Evolutionary conservation across 37 sponge, comb jelly and placozoan genomes (phyloP).

Genomic region (Mnemiopsis leidyi): DNA sequence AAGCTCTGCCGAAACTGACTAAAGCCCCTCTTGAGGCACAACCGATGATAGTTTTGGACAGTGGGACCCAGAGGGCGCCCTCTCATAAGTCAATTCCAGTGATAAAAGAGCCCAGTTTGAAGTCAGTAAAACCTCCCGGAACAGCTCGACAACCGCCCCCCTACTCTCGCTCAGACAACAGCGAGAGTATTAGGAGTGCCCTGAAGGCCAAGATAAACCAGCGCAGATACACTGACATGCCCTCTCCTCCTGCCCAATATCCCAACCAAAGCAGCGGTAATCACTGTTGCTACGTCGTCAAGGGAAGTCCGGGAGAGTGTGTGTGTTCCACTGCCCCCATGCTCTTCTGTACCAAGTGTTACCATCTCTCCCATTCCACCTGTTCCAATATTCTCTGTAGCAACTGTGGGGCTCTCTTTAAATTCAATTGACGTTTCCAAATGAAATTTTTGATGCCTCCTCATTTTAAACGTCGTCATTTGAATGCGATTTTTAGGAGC

Average conservation of each 20-base stretch:
- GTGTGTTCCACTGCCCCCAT: conserved; percentile 53
- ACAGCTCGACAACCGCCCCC: not conserved
- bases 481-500: too few relatives aligned
- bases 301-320: conserved; percentile 51
- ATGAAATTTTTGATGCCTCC: too few relatives aligned
- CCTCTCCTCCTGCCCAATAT: not conserved
- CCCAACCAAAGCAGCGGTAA: conserved; percentile 29
- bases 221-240: conserved; percentile 33
- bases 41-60: conserved; percentile 5
- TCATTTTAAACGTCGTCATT: too few relatives aligned
- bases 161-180: not conserved
- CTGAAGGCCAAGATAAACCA: conserved; percentile 43
- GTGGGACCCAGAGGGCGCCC: not conserved
- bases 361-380: conserved; percentile 51
- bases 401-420: conserved; percentile 45
- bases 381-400: conserved; percentile 38
- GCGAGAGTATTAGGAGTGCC: conserved; percentile 3
- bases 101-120: not conserved
- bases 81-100: not conserved
- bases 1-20: not conserved
- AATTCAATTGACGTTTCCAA: conserved; percentile 22
- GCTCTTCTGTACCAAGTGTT: conserved; percentile 48
- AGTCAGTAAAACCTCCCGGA: not conserved
- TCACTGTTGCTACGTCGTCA: conserved; percentile 55
- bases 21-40: not conserved